phyloP scores from a whole-genome alignment of 2,888 invertebrate genomes.

The Limnephilus rhombicus region DNA sequence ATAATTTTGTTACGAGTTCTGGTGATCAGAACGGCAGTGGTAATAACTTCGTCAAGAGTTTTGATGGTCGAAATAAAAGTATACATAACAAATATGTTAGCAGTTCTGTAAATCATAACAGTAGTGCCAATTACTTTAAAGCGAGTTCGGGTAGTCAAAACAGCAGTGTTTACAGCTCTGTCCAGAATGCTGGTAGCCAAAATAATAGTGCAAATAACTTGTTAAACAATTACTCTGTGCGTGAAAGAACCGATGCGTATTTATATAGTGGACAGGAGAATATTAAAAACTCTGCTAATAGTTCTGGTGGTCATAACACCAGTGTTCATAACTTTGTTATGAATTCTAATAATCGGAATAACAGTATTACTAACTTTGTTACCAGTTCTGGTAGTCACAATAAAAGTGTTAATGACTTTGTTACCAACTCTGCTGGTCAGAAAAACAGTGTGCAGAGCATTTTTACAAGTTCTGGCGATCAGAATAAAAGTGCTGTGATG shows the following conservation, averaged over 20 bases:
- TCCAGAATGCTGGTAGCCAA: too few species aligned
- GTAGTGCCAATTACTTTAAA: background rate
- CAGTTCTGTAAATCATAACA: background rate
- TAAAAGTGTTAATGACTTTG: background rate
- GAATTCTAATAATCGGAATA: background rate
- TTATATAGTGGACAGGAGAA: background rate
- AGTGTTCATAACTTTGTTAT: background rate
- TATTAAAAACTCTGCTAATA: background rate
- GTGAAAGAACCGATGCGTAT: background rate
- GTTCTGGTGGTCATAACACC: background rate
- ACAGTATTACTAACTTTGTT: background rate
- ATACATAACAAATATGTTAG: too few species aligned
- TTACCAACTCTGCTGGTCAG: background rate
- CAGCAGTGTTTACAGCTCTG: too few species aligned
- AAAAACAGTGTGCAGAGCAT: background rate
- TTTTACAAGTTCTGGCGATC: background rate
- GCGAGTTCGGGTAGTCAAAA: background rate
- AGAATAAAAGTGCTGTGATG: constrained; percentile 8
- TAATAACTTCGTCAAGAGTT: too few species aligned
- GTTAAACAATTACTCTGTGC: background rate
- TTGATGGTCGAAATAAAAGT: too few species aligned
- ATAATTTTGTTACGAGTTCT: background rate
- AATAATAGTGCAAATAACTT: too few species aligned
- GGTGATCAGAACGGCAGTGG: too few species aligned
- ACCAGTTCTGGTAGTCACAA: background rate